phyloP scores from a whole-genome alignment of 2,888 invertebrate species.

The Theretra japonica region DNA sequence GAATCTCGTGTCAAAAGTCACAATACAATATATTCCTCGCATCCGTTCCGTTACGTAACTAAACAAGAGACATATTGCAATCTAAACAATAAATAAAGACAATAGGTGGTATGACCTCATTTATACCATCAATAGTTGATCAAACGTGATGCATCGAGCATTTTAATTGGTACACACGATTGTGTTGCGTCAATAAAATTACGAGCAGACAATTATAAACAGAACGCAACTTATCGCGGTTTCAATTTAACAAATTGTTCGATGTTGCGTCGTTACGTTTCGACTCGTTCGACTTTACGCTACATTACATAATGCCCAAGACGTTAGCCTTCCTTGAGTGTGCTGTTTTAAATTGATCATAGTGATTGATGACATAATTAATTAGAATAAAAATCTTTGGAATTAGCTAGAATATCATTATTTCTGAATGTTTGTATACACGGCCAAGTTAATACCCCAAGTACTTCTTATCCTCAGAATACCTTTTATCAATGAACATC shows the following conservation, averaged over 20 bases:
- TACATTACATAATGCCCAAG: background rate
- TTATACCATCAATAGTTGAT: slow-evolving; percentile 55
- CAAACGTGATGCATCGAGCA: slow-evolving; percentile 58
- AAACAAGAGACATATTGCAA: slow-evolving; percentile 40
- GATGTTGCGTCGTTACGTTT: slow-evolving; percentile 6
- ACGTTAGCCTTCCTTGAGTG: background rate
- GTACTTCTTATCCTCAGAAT: too few species aligned
- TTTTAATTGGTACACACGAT: slow-evolving; percentile 56
- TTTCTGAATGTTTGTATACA: too few species aligned
- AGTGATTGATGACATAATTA: too few species aligned
- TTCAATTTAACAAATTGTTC: slow-evolving; percentile 26
- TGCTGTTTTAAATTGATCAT: background rate
- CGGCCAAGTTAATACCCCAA: too few species aligned
- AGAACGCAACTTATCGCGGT: slow-evolving; percentile 22
- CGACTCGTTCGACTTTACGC: background rate
- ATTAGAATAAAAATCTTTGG: too few species aligned
- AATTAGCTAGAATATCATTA: too few species aligned
- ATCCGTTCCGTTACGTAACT: slow-evolving; percentile 1
- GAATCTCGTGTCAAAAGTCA: slow-evolving; percentile 19
- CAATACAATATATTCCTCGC: slow-evolving; percentile 7
- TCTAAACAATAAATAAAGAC: slow-evolving; percentile 62
- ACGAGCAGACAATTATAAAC: slow-evolving; percentile 35
- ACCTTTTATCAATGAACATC: too few species aligned
- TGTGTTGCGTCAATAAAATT: slow-evolving; percentile 51
- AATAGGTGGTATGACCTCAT: slow-evolving; percentile 66